Evolutionary conservation across 2,797 vertebrate genomes (phyloP), one percentile per base, ranked within the genome.

Genomic region (Alauda arvensis): DNA sequence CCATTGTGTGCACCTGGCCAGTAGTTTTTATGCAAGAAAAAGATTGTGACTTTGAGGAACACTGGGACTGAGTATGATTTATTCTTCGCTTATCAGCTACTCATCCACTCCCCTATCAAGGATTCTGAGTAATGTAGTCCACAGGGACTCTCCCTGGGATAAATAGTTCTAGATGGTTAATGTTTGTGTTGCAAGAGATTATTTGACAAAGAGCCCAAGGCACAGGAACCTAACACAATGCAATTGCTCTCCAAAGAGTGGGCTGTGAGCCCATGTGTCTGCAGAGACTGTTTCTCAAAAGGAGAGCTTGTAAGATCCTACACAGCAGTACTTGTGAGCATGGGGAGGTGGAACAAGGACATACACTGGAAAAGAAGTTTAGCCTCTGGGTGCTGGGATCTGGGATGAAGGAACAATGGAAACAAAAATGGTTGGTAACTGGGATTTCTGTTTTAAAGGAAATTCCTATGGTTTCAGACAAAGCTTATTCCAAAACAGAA

Each of bases 401-500:
- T 75, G 78, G 65, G 55, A 70, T 55, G 57, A 21, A n/a, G 63
- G 31, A 83, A 91, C 92, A 94, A 93, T 92, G 55, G 66, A 52
- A 83, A 69, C 56, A 80, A 61, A 91, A 86, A 84, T 75, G 81
- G n/a, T 69, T 82, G 72, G 89, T 85, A 77, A 90, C 26, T 75
- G 53, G 52, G 62, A 92, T 85, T 94, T 85, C 59, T 86, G 18
- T 75, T 83, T 60, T 88, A 84, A 89, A 91, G 84, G 89, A 91
- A 93, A 94, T 88, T 83, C 88, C 72, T 72, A 33, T 75, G 76
- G 45, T 78, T 90, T 71, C 69, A 91, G 79, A 90, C 70, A 92
- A 72, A 90, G 29, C 19, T 40, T 90, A 49, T 83, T 91, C 78
- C 84, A 77, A 93, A 89, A 66, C 52, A 68, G 72, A 94, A 61